These are phyloP conservation scores for Microcebus griseorufus DNA, from an alignment of 2,113 vertebrate genomes.

Conservation along the genomic window DNA sequence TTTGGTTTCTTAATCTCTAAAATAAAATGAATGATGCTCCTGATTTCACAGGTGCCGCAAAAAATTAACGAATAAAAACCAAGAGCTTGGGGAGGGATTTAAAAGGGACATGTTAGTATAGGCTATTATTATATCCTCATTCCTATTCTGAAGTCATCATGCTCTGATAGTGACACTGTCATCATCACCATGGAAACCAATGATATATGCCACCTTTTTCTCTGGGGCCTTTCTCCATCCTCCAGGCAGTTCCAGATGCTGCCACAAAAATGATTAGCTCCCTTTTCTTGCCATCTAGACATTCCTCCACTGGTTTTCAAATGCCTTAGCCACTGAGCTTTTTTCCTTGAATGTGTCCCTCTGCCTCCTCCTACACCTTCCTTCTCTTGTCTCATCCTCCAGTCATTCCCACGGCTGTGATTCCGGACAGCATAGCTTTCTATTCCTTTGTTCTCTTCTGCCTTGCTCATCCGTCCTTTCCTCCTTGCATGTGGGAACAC, in stretches of 20 bases:
- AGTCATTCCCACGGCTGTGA: not conserved
- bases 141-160: conserved; percentile 46
- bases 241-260: conserved; percentile 6
- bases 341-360: not conserved
- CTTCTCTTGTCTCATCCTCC: not conserved
- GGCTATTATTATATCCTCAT: not conserved
- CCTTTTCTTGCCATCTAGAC: not conserved
- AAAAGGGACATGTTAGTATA: not conserved
- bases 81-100: not conserved
- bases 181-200: conserved; percentile 66
- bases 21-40: not conserved
- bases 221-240: not conserved
- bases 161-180: not conserved
- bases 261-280: not conserved
- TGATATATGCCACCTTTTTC: conserved; percentile 33
- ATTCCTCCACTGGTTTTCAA: not conserved
- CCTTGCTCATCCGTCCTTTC: not conserved
- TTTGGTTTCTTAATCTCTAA: conserved; percentile 28
- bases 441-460: not conserved
- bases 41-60: not conserved
- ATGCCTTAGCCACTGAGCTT: not conserved
- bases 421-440: not conserved
- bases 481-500: not conserved
- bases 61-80: conserved; percentile 37
- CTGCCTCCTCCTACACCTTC: not conserved